Percentiles rank a stretch among this genome's conserved stretches.
phyloP scores from a whole-genome alignment of 2,888 invertebrate species.

The Apamea crenata region DNA sequence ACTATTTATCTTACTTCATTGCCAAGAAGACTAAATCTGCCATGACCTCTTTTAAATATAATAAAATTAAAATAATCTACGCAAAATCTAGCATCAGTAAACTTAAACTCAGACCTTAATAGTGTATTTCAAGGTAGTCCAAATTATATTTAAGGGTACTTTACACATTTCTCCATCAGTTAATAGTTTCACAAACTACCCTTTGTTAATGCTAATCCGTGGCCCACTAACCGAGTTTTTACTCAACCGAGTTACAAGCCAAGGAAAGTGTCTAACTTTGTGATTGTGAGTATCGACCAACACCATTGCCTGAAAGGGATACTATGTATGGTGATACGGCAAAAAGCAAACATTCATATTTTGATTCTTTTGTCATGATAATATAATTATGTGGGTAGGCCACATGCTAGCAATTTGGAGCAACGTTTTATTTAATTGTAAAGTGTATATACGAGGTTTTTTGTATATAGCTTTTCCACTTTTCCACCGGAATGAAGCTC shows the following conservation, averaged over 20 bases:
- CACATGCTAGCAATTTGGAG: slow-evolving; percentile 19
- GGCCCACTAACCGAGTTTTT: slow-evolving; percentile 59
- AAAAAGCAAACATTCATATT: slow-evolving; percentile 29
- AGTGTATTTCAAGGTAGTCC: slow-evolving; percentile 6
- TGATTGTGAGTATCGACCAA: slow-evolving; percentile 37
- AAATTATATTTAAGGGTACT: slow-evolving; percentile 6
- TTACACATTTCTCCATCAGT: slow-evolving; percentile 17
- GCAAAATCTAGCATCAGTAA: neutral
- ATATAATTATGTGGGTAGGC: too few relatives aligned
- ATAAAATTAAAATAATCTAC: neutral
- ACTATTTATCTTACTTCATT: neutral
- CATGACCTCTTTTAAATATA: neutral
- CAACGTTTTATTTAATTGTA: slow-evolving; percentile 1
- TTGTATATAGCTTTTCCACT: neutral
- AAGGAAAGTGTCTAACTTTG: slow-evolving; percentile 26
- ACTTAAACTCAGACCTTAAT: neutral
- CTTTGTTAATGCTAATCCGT: slow-evolving; percentile 52
- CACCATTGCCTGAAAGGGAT: slow-evolving; percentile 26
- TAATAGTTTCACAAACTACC: slow-evolving; percentile 30
- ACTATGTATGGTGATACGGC: slow-evolving; percentile 16
- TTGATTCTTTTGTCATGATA: slow-evolving; percentile 32
- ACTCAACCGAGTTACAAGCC: slow-evolving; percentile 28
- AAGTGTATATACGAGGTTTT: neutral
- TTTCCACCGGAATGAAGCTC: neutral
- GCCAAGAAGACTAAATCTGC: neutral